Base-by-base conservation (phyloP, 1,140 invertebrate genomes). In the Chrysopa pallens region DNA sequence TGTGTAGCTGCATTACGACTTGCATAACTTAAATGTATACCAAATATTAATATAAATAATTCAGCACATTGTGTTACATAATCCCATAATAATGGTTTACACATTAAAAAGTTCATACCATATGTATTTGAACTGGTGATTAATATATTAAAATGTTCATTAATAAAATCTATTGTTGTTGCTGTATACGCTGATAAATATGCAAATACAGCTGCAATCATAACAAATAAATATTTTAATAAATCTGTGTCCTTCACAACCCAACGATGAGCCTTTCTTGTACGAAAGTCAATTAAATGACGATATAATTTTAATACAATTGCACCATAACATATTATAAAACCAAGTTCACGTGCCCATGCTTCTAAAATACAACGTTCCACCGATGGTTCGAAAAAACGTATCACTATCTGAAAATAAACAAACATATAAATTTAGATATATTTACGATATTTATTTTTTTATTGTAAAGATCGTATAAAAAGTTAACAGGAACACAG, bases 271-370 rank as follows among this genome's bases (percentile, higher is more conserved):
- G 86, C 87, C 62, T 94, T 93, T 38, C 89, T 69, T 6, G 90
- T 92, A 7, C 80, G 67, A 51, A 82, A 84, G 51, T 84, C 79
- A 23, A 81, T 78, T 33, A 83, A 57, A 49, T 76, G 84, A 59
- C 87, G 80, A 68, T 92, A 93, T 11, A 93, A 67, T 57, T 92
- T 89, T 41, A 94, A 67, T 41, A 89, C 76, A 31, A 94, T 82
- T 11, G 84, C 82, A 13, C 90, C 89, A 61, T 93, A 94, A 55
- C 84, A 86, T 37, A 88, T 76, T 36, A 86, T 77, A 60, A 93
- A 94, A 12, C 90, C 90, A 12, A 92, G 62, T 61, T 92, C 87
- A 31, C 89, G 68, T 9, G 87, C 68, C 88, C 88, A 94, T 2
- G 87, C 84, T 52, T 87, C 78, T 43, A 85, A 57, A 31, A 91